Evolutionary conservation across 2,888 invertebrate species (phyloP).

Genomic region (Bruchidius siliquastri): DNA sequence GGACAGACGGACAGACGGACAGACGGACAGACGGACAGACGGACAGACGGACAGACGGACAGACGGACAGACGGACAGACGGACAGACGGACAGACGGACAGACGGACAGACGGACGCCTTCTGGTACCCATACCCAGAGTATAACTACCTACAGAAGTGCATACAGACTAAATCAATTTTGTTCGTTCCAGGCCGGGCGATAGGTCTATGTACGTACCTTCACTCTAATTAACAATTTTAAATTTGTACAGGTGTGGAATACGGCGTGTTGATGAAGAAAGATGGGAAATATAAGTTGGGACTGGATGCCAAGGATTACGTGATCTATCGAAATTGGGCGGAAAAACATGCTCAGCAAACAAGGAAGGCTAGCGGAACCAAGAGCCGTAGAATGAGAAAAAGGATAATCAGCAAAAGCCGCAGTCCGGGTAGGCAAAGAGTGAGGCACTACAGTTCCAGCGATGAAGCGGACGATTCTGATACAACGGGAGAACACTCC

Average conservation of each 20-base stretch:
- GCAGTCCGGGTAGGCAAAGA: slow-evolving; percentile 13
- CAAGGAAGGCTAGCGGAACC: not conserved
- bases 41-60: too few species aligned
- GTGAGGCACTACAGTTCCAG: slow-evolving; percentile 4
- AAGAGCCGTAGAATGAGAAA: not conserved
- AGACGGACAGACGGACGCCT: too few species aligned
- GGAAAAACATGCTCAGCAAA: not conserved
- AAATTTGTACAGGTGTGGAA: slow-evolving; percentile 6
- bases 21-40: too few species aligned
- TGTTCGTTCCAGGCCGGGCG: too few species aligned
- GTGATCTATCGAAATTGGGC: slow-evolving; percentile 4
- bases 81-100: too few species aligned
- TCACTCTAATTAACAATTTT: not conserved
- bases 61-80: too few species aligned
- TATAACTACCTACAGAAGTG: too few species aligned
- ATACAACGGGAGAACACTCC: not conserved
- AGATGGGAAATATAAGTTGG: slow-evolving; percentile 26
- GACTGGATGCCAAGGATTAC: slow-evolving; percentile 22
- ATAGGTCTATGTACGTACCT: too few species aligned
- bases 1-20: too few species aligned
- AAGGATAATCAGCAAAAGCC: slow-evolving; percentile 4
- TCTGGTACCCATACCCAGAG: too few species aligned
- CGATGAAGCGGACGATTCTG: not conserved
- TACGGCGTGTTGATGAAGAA: slow-evolving; percentile 20
- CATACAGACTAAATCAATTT: too few species aligned